These are phyloP conservation scores for Miltochrista miniata DNA, from an alignment of 2,888 invertebrate species.

Conservation along the genomic window DNA sequence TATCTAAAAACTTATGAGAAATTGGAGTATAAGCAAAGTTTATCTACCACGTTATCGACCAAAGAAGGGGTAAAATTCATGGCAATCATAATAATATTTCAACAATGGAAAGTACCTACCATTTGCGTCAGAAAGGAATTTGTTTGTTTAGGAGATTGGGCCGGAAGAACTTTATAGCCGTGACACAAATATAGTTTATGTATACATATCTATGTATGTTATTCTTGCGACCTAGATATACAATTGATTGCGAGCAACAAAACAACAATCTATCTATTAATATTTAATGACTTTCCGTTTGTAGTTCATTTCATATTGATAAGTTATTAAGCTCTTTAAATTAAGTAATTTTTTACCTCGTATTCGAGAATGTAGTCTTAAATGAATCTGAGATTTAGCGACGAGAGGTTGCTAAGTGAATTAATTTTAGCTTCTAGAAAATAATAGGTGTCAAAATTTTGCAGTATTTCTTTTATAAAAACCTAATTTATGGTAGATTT, in stretches of 20 bases:
- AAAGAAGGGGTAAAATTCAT: constrained; percentile 15
- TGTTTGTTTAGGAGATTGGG: constrained; percentile 27
- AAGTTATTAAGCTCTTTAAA: too few species aligned
- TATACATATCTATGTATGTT: constrained; percentile 2
- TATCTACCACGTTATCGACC: constrained; percentile 26
- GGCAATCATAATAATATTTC: constrained; percentile 36
- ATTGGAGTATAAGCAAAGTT: constrained; percentile 27
- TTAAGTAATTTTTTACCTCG: too few species aligned
- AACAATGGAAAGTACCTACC: constrained; percentile 22
- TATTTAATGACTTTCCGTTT: neutral
- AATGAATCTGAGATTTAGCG: too few species aligned
- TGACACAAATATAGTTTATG: constrained; percentile 9
- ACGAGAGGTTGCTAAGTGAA: too few species aligned
- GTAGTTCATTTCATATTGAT: too few species aligned
- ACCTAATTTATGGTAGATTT: too few species aligned
- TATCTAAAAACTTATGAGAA: constrained; percentile 25
- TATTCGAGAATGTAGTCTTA: too few species aligned
- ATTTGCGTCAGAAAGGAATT: constrained; percentile 22
- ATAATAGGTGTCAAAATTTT: too few species aligned
- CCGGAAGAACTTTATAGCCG: constrained; percentile 21
- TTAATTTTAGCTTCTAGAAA: too few species aligned
- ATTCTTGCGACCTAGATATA: neutral
- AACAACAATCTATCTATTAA: too few species aligned
- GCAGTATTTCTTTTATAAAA: too few species aligned
- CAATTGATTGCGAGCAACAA: too few species aligned